A percentile compares a stretch with the other conserved stretches of the same genome.
phyloP scores from a whole-genome alignment of 1,140 invertebrate genomes.

The Caenorhabditis inopinata region DNA sequence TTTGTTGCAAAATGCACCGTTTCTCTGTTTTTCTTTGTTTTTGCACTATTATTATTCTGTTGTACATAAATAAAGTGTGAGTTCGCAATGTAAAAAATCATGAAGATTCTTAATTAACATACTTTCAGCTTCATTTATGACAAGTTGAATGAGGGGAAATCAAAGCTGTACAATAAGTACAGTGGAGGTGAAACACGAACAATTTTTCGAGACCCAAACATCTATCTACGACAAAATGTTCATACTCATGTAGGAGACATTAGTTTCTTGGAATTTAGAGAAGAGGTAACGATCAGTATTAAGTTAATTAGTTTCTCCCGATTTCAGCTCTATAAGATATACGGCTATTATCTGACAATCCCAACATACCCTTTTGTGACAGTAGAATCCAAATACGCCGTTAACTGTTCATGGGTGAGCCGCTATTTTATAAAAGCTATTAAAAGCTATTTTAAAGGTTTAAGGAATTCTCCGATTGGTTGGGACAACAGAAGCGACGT shows the following conservation, averaged over 20 bases:
- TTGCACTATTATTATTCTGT: not conserved
- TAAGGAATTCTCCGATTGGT: slow-evolving; percentile 9
- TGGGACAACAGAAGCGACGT: not conserved
- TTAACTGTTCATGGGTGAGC: not conserved
- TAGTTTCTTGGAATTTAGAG: not conserved
- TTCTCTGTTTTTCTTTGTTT: not conserved
- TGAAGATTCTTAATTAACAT: too few species aligned
- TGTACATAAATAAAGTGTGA: slow-evolving; percentile 8
- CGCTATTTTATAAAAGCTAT: too few species aligned
- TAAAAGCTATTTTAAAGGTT: not conserved
- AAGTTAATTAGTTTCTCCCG: too few species aligned
- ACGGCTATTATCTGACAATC: not conserved
- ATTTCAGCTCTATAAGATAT: slow-evolving; percentile 13
- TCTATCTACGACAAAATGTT: slow-evolving; percentile 6
- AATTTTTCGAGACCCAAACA: not conserved
- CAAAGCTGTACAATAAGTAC: not conserved
- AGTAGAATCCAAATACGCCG: not conserved
- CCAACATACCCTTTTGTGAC: slow-evolving; percentile 11
- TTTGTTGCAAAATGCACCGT: not conserved
- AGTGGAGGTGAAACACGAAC: not conserved
- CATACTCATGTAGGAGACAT: not conserved
- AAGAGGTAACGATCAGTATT: not conserved
- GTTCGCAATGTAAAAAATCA: not conserved
- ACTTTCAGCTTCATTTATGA: not conserved
- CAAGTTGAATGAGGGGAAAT: not conserved